A percentile compares a stretch with the other conserved stretches of the same genome.
Evolutionary conservation across 1,140 invertebrate genomes (phyloP).

Genomic region (Helicoverpa armigera): DNA sequence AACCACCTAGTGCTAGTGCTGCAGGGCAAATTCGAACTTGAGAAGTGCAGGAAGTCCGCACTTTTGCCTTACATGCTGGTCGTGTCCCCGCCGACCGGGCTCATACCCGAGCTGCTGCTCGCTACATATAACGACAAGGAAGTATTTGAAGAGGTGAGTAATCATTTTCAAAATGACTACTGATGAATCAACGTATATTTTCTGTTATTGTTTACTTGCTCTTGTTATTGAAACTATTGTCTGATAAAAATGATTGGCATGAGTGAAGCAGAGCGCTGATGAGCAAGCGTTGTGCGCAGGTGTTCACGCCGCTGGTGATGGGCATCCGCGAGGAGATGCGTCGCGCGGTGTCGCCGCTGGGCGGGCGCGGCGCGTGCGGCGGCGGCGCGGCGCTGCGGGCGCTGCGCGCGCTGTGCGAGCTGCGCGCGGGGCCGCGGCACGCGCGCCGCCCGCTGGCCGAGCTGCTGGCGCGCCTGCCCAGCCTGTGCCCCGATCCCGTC

Average conservation of each 20-base stretch:
- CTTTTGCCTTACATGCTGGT: conserved; percentile 80
- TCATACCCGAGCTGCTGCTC: conserved; percentile 80
- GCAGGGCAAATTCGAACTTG: conserved; percentile 72
- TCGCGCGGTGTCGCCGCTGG: conserved; percentile 72
- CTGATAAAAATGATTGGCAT: no score
- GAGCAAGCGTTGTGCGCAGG: conserved; percentile 55
- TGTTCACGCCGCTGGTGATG: conserved; percentile 80
- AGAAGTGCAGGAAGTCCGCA: conserved; percentile 78
- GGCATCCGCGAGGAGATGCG: conserved; percentile 84
- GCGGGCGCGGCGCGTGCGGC: conserved; percentile 68
- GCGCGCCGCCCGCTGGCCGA: conserved; percentile 91
- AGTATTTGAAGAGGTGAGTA: conserved; percentile 79
- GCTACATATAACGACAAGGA: conserved; percentile 79
- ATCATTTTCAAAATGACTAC: not conserved
- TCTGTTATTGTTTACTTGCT: not conserved
- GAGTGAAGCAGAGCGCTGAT: no score
- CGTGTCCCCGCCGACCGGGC: conserved; percentile 77
- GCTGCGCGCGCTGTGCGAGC: conserved; percentile 77
- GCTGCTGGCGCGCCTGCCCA: conserved; percentile 90
- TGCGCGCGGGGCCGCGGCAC: conserved; percentile 75
- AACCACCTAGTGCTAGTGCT: conserved; percentile 82
- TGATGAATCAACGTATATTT: not conserved
- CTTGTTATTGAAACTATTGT: no score
- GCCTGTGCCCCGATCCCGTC: conserved; percentile 92
- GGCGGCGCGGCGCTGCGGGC: conserved; percentile 79